Base-by-base conservation (phyloP, 1,140 invertebrate species). In the Radopholus similis region DNA sequence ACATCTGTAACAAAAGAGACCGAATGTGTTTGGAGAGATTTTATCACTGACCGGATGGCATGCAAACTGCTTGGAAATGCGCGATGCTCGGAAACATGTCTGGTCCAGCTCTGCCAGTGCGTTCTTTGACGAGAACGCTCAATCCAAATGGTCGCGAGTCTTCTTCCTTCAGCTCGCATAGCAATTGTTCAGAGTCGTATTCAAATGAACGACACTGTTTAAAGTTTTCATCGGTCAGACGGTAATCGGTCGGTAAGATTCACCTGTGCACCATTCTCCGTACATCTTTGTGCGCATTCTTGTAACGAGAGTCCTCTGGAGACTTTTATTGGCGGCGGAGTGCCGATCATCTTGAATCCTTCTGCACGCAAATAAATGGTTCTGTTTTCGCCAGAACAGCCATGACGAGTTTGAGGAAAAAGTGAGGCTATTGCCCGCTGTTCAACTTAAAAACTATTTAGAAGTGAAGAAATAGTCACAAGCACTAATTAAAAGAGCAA, bases 31-130 rank as follows among this genome's bases (percentile, higher is more conserved):
- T 38, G 11, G 8, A 47, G 26, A 64, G 37, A 4, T 71, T 70
- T 53, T 15, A 23, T 9, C 51, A 9, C 13, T 42, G 38, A 47
- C 68, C 47, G 82, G 77, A 66, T 28, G 75, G 66, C 60, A 80
- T 51, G 58, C 78, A 80, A 42, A 80, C 82, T 66, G 77, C 73
- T 47, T 80, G 78, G 64, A 75, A 82, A 55, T 79, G 82, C 21
- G 78, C 70, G 6, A 70, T 53, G 28, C 68, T n/a, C n/a, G n/a
- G n/a, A n/a, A n/a, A n/a, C n/a, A n/a, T 15, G 44, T 49, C 8
- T 23, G 18, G 9, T 49, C 26, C 6, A n/a, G 18, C n/a, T 49
- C 44, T 49, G 63, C 11, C 77, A 62, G 44, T 68, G 76, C 15
- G 74, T 34, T 23, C 40, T 13, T 26, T 42, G 38, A 60, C 57